These are phyloP conservation scores for Eufriesea mexicana DNA, from an alignment of 1,140 invertebrate species.

Conservation along the genomic window DNA sequence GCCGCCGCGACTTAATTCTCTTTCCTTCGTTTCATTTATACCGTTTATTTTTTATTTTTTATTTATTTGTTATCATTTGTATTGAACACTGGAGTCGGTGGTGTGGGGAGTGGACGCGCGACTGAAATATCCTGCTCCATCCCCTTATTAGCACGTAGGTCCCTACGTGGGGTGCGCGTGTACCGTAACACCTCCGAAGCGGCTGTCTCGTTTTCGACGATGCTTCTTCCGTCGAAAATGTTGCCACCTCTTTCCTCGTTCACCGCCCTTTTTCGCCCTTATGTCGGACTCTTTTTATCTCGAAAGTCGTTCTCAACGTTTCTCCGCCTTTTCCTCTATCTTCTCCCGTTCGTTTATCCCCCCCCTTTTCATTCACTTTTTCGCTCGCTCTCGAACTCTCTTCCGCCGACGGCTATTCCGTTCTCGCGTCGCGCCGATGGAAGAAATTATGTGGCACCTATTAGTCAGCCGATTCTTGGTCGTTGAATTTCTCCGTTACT, in stretches of 20 bases:
- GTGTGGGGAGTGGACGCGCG: conserved; percentile 75
- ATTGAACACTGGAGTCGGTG: conserved; percentile 82
- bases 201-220: conserved; percentile 25
- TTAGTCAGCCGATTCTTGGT: conserved; percentile 30
- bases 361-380: too few relatives aligned
- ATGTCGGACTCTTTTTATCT: too few relatives aligned
- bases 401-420: neutral
- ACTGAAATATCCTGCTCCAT: conserved; percentile 61
- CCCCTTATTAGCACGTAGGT: conserved; percentile 69
- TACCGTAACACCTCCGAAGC: conserved; percentile 43
- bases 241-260: neutral
- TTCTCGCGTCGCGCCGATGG: conserved; percentile 6
- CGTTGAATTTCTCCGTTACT: conserved; percentile 13
- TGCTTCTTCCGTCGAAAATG: neutral
- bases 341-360: neutral
- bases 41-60: conserved; percentile 47
- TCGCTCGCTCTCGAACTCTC: neutral
- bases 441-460: conserved; percentile 35
- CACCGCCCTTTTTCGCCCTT: neutral
- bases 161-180: conserved; percentile 73
- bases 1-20: conserved; percentile 15
- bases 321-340: neutral
- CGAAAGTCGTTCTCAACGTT: neutral
- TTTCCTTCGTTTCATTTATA: conserved; percentile 41
- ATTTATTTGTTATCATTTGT: conserved; percentile 60